Base-by-base conservation (phyloP, 2,888 invertebrate genomes). In the Ceraclea dissimilis region DNA sequence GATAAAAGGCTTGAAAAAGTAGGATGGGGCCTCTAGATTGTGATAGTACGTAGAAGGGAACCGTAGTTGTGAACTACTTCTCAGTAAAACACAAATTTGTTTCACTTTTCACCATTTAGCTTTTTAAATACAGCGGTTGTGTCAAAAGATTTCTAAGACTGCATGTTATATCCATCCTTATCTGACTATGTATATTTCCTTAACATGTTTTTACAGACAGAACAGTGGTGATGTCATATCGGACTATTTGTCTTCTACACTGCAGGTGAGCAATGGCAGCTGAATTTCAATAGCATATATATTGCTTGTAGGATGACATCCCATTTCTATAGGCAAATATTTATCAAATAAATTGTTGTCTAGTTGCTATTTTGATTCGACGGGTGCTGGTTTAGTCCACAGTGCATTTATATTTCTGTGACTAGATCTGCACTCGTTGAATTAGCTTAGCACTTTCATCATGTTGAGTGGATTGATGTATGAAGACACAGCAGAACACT, bases 361-460 rank as follows among this genome's bases (percentile, higher is more conserved):
- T 16, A 39, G 4, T 39, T 13, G 53, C 31, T 50, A 21, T 34
- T 49, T 47, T 20, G 79, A 75, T 70, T 74, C 65, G 81, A 79
- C 86, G 90, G 80, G 84, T 86, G 81, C 80, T 81, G 81, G 79
- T 86, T 84, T 85, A 79, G 84, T 82, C 73, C 78, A 74, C 84
- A 82, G 80, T 80, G 66, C 60, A n/a, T n/a, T 64, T 67, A 66
- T 63, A 64, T 63, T 70, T 63, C 71, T 84, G 87, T 88, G 88
- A 88, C 88, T 88, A 88, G 88, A 88, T 87, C 88, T 86, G 88
- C 87, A 88, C 88, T 88, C 88, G 88, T 88, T 86, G 86, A 87
- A 74, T 22, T 39, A n/a, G 39, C 8, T 13, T 39, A 39, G 39
- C 39, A 13, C 13, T 13, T 8, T 13, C 39, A 18, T 39, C 39